Conservation (phyloP, 2,888 invertebrate genomes). For the Lycocerus yunnanus region DNA sequence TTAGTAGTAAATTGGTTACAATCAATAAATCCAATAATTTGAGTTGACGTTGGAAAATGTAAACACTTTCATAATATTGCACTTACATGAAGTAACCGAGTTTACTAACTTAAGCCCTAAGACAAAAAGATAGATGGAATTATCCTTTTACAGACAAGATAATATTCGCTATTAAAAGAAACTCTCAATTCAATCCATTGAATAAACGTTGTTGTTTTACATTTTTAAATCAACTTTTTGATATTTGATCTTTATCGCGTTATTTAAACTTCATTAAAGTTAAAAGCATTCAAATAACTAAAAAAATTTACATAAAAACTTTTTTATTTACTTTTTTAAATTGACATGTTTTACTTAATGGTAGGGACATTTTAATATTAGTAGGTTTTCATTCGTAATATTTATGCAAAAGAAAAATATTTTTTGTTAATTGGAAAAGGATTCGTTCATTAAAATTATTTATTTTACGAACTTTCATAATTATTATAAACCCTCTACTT, state of each 20-base stretch:
- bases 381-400: not conserved
- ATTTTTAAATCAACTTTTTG: not conserved
- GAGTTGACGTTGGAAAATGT: not conserved
- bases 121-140: not conserved
- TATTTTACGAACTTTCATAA: too few species aligned
- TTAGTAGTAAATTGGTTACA: not conserved
- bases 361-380: not conserved
- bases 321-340: not conserved
- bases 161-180: not conserved
- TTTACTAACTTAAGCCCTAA: not conserved
- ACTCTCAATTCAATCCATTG: not conserved
- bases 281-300: not conserved
- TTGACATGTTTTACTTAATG: not conserved
- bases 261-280: not conserved
- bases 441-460: too few species aligned
- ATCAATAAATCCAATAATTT: not conserved
- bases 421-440: not conserved
- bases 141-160: not conserved
- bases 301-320: not conserved
- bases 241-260: not conserved
- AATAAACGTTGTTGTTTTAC: not conserved
- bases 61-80: not conserved
- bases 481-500: too few species aligned
- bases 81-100: not conserved
- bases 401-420: not conserved